Evolutionary conservation across 1,140 invertebrate genomes (phyloP).

Genomic region (Trissolcus basalis): DNA sequence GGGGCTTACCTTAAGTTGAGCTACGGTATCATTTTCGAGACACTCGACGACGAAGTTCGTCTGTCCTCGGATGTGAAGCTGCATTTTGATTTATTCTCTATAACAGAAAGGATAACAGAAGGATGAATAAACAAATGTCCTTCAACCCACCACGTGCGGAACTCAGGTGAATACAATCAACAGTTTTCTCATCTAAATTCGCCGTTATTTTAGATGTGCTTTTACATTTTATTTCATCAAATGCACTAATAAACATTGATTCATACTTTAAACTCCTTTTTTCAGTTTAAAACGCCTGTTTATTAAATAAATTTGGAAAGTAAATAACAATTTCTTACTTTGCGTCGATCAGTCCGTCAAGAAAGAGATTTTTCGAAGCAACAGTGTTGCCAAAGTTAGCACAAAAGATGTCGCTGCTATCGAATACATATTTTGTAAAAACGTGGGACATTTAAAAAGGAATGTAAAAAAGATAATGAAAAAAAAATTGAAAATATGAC

Average conservation of each 20-base stretch:
- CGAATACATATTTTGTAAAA: no score
- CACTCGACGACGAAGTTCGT: slow-evolving; percentile 78
- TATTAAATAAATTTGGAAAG: background rate
- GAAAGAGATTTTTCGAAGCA: background rate
- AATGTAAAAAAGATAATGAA: no score
- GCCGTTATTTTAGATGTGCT: no score
- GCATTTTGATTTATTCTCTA: slow-evolving; percentile 76
- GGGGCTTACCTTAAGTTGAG: slow-evolving; percentile 79
- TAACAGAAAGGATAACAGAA: background rate
- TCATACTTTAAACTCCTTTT: no score
- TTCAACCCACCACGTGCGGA: background rate
- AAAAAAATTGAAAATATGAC: no score
- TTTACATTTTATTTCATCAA: no score
- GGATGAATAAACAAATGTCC: background rate
- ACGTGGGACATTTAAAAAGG: no score
- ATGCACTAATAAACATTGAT: no score
- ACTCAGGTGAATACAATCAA: background rate
- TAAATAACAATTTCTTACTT: slow-evolving; percentile 1
- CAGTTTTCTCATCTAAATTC: no score
- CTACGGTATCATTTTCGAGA: slow-evolving; percentile 78
- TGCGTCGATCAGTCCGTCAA: background rate
- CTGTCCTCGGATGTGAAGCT: slow-evolving; percentile 80
- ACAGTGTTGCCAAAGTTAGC: background rate
- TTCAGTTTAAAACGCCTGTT: background rate
- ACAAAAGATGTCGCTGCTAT: background rate